A percentile compares a stretch with the other conserved stretches of the same genome.
Conservation (phyloP, 2,113 vertebrate genomes). For the Xenopus borealis region DNA sequence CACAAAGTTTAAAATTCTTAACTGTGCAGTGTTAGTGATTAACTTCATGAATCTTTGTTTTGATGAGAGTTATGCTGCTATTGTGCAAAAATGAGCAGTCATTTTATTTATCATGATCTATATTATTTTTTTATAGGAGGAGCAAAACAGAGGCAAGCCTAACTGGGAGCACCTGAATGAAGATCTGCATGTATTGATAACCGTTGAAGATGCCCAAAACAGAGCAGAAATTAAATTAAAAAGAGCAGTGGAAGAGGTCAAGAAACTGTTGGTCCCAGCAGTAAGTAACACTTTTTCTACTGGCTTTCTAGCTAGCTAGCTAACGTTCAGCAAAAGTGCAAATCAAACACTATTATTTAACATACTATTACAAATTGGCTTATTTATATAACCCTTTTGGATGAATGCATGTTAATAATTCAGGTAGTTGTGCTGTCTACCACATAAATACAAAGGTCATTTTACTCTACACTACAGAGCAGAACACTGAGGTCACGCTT, state of each 20-base stretch:
- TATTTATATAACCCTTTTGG: too few relatives aligned
- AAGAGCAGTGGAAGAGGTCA: conserved; percentile 90
- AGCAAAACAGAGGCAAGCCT: conserved; percentile 94
- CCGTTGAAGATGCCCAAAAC: conserved; percentile 95
- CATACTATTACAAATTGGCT: too few relatives aligned
- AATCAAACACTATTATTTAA: neutral
- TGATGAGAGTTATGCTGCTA: too few relatives aligned
- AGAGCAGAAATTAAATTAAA: conserved; percentile 93
- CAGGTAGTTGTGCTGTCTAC: neutral
- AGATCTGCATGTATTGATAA: conserved; percentile 93
- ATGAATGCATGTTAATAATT: too few relatives aligned
- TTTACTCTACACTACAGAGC: neutral
- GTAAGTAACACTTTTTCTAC: conserved; percentile 68
- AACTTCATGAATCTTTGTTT: too few relatives aligned
- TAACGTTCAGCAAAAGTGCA: neutral
- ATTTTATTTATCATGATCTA: neutral
- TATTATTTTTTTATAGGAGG: conserved; percentile 71
- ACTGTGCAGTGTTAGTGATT: too few relatives aligned
- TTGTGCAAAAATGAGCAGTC: neutral
- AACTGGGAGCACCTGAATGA: conserved; percentile 97
- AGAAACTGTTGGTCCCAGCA: conserved; percentile 89
- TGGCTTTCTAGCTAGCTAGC: neutral
- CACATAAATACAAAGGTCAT: conserved; percentile 19
- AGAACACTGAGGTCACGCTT: neutral
- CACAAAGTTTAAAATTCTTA: too few relatives aligned